Base-by-base conservation (phyloP, 2,888 invertebrate genomes). In the Trichopria drosophilae region DNA sequence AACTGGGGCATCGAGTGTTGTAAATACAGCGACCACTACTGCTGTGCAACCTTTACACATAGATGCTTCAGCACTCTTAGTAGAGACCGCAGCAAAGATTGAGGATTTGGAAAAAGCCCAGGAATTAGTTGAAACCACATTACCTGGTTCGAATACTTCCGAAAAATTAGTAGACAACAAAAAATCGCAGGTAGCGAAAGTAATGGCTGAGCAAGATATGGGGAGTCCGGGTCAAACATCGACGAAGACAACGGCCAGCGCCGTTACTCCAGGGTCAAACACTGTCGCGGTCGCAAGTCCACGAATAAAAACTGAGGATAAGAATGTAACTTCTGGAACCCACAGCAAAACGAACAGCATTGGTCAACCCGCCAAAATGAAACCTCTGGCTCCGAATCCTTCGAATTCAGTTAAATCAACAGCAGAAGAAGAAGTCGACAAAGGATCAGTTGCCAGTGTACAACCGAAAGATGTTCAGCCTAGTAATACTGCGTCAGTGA, bases 31-130 rank as follows among this genome's bases (percentile, higher is more conserved):
- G 7, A 67, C 75, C 0, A 66, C 70, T 4, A 74, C 75, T 1
- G 75, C 73, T 0, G 72, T 71, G 1, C 68, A 73, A 19, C 74
- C 75, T 0, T 55, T 74, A 4, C 64, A 71, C 35, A 71, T 74
- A 32, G 72, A 74, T 41, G 65, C 70, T 3, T 58, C 62, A 2
- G 51, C 62, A 4, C 55, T 67, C 20, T 47, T 64, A 3, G 48
- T 59, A 28, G 70, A 67, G 6, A 61, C 56, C 15, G 32, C 49
- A 7, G 55, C 53, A 4, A 60, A 60, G 28, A 41, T 48, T 1
- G 22, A 13, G 10, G 53, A 12, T 20, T 29, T 51, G 10, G 56
- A 54, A 19, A 20, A 29, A 6, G 43, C 39, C 29, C 31, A 18
- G n/a, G 45, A 52, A 1, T 22, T 32, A 12, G 28, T 32, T n/a